phyloP scores from a whole-genome alignment of 2,797 vertebrate genomes.

The Antrozous pallidus region DNA sequence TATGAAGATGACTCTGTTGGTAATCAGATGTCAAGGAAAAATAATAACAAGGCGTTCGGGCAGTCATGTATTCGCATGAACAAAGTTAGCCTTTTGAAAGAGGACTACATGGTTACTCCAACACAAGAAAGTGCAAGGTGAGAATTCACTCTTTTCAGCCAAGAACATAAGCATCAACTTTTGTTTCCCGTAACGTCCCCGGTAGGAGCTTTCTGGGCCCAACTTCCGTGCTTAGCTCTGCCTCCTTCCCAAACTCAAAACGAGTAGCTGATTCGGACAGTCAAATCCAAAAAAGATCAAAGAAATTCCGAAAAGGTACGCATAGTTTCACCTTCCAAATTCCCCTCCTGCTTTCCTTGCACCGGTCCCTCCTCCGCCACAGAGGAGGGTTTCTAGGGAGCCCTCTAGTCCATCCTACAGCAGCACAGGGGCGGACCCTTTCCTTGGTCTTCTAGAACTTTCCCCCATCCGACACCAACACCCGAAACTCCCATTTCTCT shows the following conservation, averaged over 20 bases:
- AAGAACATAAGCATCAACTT: background rate
- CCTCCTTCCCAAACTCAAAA: background rate
- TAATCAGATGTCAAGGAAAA: too few relatives aligned
- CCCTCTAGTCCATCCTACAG: background rate
- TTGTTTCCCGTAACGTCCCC: background rate
- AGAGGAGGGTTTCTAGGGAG: background rate
- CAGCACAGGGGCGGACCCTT: background rate
- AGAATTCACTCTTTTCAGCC: background rate
- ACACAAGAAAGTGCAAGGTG: background rate
- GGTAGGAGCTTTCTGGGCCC: background rate
- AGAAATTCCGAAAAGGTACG: background rate
- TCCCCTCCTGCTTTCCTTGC: background rate
- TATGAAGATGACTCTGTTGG: too few relatives aligned
- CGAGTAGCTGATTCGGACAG: background rate
- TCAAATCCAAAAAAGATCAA: background rate
- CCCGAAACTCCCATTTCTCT: background rate
- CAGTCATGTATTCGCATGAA: background rate
- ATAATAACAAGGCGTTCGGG: slow-evolving; percentile 23
- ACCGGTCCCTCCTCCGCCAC: background rate
- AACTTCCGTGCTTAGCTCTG: background rate
- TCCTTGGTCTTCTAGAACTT: background rate
- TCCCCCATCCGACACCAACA: background rate
- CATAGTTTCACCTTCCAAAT: background rate
- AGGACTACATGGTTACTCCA: background rate
- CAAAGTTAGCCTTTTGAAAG: slow-evolving; percentile 19